Conservation (phyloP, 2,888 invertebrate species). For the Catocala nupta region DNA sequence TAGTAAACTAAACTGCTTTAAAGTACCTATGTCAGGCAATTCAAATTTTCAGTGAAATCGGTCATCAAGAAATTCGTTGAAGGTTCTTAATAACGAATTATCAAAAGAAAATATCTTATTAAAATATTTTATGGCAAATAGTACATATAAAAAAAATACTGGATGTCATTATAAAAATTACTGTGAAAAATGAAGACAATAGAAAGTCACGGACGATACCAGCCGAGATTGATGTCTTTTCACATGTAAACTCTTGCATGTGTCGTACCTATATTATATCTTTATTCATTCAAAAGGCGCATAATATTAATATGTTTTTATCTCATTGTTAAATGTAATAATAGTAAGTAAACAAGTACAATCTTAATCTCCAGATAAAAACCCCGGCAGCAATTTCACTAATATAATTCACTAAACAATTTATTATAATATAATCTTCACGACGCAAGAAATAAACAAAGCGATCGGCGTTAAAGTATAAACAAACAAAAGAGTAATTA, state of each 20-base stretch:
- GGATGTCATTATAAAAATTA: no score
- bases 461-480: conserved; percentile 49
- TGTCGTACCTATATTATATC: background rate
- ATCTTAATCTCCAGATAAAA: conserved; percentile 17
- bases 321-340: conserved; percentile 3
- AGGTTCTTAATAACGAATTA: no score
- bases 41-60: no score
- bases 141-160: no score
- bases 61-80: no score
- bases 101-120: no score
- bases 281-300: conserved; percentile 1
- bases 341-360: background rate
- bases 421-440: conserved; percentile 44
- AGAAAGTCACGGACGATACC: no score
- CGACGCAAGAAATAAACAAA: conserved; percentile 44
- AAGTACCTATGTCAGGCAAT: no score
- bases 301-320: background rate
- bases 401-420: conserved; percentile 25
- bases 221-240: no score
- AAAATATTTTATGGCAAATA: no score
- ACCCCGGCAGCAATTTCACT: conserved; percentile 27
- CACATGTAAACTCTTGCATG: background rate
- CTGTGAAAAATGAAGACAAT: no score
- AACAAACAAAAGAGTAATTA: conserved; percentile 82
- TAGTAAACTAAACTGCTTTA: no score